Evolutionary conservation across 2,888 invertebrate genomes (phyloP).

Genomic region (Aromia moschata): DNA sequence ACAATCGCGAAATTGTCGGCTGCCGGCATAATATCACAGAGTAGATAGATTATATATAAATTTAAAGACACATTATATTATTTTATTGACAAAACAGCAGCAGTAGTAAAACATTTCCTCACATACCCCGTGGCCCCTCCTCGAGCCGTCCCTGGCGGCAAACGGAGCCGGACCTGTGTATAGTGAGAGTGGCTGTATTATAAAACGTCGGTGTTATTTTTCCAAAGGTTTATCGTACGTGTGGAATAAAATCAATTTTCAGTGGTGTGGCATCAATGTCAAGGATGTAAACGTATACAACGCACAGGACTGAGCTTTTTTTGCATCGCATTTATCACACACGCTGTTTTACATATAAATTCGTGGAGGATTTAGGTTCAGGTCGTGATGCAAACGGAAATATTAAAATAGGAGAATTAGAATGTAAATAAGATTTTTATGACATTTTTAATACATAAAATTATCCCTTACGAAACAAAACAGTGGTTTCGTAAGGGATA

Average conservation of each 20-base stretch:
- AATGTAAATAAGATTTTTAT: background rate
- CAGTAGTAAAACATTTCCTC: no score
- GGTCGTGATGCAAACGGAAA: background rate
- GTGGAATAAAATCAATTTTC: background rate
- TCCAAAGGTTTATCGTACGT: background rate
- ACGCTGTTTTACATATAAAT: background rate
- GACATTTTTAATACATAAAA: background rate
- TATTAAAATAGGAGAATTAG: background rate
- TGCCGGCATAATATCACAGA: no score
- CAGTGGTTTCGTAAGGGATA: no score
- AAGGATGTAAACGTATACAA: background rate
- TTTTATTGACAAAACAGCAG: no score
- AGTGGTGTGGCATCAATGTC: background rate
- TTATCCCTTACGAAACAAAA: background rate
- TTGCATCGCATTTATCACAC: background rate
- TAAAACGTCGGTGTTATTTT: background rate
- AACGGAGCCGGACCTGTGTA: no score
- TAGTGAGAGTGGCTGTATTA: no score
- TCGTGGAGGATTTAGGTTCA: background rate
- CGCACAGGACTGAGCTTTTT: background rate
- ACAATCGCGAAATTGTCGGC: no score
- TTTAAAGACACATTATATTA: no score
- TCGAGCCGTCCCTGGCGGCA: no score
- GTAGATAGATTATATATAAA: no score
- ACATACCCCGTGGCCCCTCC: no score